Evolutionary conservation across 2,797 vertebrate species (phyloP), one percentile per base, ranked within the genome.

Genomic region (Coregonus ussuriensis): DNA sequence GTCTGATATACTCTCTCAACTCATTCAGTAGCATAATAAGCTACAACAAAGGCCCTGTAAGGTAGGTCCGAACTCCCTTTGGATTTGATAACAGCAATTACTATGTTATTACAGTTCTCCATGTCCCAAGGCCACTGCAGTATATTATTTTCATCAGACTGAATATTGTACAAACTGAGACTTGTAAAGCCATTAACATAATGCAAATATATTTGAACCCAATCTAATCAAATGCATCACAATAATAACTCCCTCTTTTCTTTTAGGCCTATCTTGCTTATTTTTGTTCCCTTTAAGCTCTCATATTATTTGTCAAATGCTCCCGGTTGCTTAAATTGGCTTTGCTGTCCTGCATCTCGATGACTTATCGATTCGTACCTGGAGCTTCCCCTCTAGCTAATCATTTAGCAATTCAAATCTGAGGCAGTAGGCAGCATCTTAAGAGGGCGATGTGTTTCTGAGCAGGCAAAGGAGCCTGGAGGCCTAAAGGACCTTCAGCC

Each of bases 311-410:
- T 84, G 77, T 87, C 82, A 84, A 88, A 85, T 84, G 15, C 54
- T 16, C 72, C 72, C 77, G 70, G 70, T 83, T 82, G 74, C 75
- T 74, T 82, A 89, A 91, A 90, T 91, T 91, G 83, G 75, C 77
- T 81, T 63, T 72, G 37, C 78, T 85, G 76, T 29, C 84, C 83
- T 88, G 79, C 81, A 88, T 88, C 75, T 76, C 71, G 31, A 79
- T 81, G 86, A 84, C 78, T 84, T 89, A 93, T 91, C 80, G 89
- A 93, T 92, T 85, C 65, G 33, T 74, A 84, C 87, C 85, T 81
- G 54, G 15, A 88, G 88, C 84, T 82, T 87, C 66, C 69, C 84
- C 84, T 86, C 66, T 75, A 86, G 74, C 81, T 82, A 83, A 89
- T 91, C 79, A 88, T 91, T 91, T 89, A 83, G 73, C 89, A 87